Conservation (phyloP, 1,140 invertebrate species). For the Neodiprion pinetum region DNA sequence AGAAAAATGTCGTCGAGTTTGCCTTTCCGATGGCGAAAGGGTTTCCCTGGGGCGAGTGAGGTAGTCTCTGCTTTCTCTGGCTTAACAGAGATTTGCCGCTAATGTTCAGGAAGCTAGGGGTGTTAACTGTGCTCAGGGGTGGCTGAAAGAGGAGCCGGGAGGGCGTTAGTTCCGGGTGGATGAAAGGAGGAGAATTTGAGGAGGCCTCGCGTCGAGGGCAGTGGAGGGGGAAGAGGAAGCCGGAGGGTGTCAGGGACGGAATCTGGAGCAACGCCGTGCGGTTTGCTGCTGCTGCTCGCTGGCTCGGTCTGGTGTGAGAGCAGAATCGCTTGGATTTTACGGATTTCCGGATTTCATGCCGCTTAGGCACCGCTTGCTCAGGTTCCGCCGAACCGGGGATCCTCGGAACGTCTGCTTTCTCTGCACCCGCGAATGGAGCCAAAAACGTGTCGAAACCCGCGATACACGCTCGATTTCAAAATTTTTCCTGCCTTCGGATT, state of each 20-base stretch:
- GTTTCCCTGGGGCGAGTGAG: neutral
- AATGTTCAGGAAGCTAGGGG: slow-evolving; percentile 1
- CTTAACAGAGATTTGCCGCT: slow-evolving; percentile 1
- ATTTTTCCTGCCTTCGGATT: no score
- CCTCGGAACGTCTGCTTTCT: neutral
- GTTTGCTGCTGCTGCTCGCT: neutral
- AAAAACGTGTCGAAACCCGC: no score
- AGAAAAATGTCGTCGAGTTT: no score
- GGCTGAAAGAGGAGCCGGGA: neutral
- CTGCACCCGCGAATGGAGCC: no score
- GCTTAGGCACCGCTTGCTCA: neutral
- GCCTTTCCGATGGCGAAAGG: no score
- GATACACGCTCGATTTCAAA: no score
- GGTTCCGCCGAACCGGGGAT: neutral
- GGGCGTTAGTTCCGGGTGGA: slow-evolving; percentile 6
- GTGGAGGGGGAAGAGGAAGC: neutral
- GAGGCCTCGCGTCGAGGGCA: neutral
- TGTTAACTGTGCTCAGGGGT: slow-evolving; percentile 1
- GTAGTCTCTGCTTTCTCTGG: slow-evolving; percentile 3
- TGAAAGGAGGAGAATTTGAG: neutral
- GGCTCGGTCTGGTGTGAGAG: neutral
- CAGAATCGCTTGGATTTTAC: neutral
- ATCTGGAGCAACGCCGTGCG: neutral
- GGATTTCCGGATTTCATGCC: slow-evolving; percentile 6
- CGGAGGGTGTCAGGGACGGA: neutral